Conservation (phyloP, 1,140 invertebrate species). For the Drosophila guanche region DNA sequence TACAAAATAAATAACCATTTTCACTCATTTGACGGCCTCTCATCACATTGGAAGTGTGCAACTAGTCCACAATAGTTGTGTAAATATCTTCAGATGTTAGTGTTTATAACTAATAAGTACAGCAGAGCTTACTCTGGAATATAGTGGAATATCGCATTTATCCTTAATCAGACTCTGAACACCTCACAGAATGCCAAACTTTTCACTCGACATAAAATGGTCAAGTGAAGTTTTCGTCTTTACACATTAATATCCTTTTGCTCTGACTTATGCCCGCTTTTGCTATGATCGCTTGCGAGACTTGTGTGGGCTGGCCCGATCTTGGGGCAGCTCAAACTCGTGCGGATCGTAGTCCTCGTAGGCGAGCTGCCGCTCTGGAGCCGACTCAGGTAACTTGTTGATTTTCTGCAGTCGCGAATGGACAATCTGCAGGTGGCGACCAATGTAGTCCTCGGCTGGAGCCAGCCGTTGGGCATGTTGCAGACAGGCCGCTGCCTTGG, state of each 20-base stretch:
- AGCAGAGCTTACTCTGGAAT: slow-evolving; percentile 31
- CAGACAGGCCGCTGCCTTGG: slow-evolving; percentile 92
- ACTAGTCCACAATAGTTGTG: slow-evolving; percentile 4
- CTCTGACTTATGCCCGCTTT: not conserved
- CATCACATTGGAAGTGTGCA: slow-evolving; percentile 6
- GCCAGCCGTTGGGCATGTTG: slow-evolving; percentile 91
- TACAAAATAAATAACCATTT: slow-evolving; percentile 32
- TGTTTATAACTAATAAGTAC: slow-evolving; percentile 22
- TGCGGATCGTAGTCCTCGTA: slow-evolving; percentile 77
- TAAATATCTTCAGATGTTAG: slow-evolving; percentile 24
- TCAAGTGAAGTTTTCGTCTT: slow-evolving; percentile 10
- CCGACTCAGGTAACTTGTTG: slow-evolving; percentile 77
- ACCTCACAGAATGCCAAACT: slow-evolving; percentile 20
- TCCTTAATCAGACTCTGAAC: slow-evolving; percentile 38
- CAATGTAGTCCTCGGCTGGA: slow-evolving; percentile 95
- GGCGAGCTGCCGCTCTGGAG: slow-evolving; percentile 74
- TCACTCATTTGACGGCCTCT: not conserved
- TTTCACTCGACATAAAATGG: not conserved
- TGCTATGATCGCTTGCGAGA: slow-evolving; percentile 56
- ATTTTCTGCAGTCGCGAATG: slow-evolving; percentile 76
- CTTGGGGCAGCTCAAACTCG: slow-evolving; percentile 63
- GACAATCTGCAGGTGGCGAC: slow-evolving; percentile 88
- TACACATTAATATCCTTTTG: slow-evolving; percentile 16
- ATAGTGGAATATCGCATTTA: not conserved
- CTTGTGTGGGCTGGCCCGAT: slow-evolving; percentile 40